Base-by-base conservation (phyloP, 2,888 invertebrate genomes). In the Germaria angustata region DNA sequence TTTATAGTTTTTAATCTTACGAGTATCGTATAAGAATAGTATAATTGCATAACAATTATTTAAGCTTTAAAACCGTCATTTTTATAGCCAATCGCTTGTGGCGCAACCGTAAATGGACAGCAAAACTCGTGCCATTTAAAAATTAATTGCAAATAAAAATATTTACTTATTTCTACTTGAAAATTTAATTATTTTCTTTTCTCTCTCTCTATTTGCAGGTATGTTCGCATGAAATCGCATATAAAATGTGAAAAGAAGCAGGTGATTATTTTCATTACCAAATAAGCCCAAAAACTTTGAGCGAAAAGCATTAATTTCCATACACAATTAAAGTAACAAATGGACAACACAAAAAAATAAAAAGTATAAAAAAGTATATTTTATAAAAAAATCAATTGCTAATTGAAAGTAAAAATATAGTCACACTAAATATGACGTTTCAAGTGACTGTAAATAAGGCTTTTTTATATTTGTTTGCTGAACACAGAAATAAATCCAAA, bases 181-280 rank as follows among this genome's bases (percentile, higher is more conserved):
- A n/a, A n/a, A n/a, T n/a, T n/a, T n/a, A 61, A 71, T 76, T 61
- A 59, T 75, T 11, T 68, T 36, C 53, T 2, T 46, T 22, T 63
- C 8, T 49, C 53, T 66, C 22, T 65, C 15, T 78, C 75, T 82
- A 71, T 71, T 82, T 82, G 32, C 82, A 79, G 79, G 79, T 82
- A 79, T 41, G 82, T 76, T 63, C 20, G 6, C 34, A 17, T 22
- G 1, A 59, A 66, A 63, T 44, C 1, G 9, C 2, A 13, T 11
- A n/a, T 15, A 34, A 71, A 65, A 59, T 20, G 41, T 46, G 53
- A 68, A 36, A 44, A 28, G 4, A 63, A 69, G 24, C 65, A 68
- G 68, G 72, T 72, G 68, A 61, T n/a, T 75, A n/a, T 36, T 51
- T 51, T 9, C 36, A n/a, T 44, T 51, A 44, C 76, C 81, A 57